Percentiles rank a stretch among this genome's conserved stretches.
These are phyloP conservation scores for Lithobates sylvaticus DNA, from an alignment of 2,797 vertebrate species.

Conservation along the genomic window DNA sequence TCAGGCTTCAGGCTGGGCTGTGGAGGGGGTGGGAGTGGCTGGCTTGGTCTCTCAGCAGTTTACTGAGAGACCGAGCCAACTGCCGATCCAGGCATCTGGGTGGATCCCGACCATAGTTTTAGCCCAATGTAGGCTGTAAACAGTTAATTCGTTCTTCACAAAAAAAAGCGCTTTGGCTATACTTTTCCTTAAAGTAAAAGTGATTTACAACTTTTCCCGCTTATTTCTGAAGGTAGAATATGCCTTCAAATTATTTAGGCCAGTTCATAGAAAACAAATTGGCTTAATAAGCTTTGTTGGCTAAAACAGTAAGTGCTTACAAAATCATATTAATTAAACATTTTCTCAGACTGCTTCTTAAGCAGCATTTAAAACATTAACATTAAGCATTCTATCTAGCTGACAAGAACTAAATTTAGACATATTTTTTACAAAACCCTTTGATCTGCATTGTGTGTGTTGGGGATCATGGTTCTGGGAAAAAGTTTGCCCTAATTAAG, in stretches of 20 bases:
- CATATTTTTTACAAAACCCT: slow-evolving; percentile 64
- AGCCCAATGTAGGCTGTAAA: too few relatives aligned
- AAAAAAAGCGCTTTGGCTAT: too few relatives aligned
- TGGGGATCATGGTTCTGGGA: slow-evolving; percentile 68
- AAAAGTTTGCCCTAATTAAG: slow-evolving; percentile 69
- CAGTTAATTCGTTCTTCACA: too few relatives aligned
- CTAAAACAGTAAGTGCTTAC: not conserved
- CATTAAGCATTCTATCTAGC: not conserved
- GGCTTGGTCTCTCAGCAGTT: too few relatives aligned
- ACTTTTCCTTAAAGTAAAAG: too few relatives aligned
- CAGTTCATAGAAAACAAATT: not conserved
- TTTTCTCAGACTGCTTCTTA: not conserved
- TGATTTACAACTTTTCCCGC: too few relatives aligned
- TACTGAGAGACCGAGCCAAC: too few relatives aligned
- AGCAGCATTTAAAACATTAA: not conserved
- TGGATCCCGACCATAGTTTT: too few relatives aligned
- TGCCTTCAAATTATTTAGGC: not conserved
- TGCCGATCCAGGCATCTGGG: too few relatives aligned
- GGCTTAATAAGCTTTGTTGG: not conserved
- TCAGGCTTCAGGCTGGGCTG: too few relatives aligned
- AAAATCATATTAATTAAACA: not conserved
- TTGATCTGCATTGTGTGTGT: slow-evolving; percentile 69
- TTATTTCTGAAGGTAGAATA: not conserved
- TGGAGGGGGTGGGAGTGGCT: too few relatives aligned
- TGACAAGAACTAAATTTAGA: slow-evolving; percentile 60